Conservation (phyloP, 2,888 invertebrate species). For the Carabus problematicus region DNA sequence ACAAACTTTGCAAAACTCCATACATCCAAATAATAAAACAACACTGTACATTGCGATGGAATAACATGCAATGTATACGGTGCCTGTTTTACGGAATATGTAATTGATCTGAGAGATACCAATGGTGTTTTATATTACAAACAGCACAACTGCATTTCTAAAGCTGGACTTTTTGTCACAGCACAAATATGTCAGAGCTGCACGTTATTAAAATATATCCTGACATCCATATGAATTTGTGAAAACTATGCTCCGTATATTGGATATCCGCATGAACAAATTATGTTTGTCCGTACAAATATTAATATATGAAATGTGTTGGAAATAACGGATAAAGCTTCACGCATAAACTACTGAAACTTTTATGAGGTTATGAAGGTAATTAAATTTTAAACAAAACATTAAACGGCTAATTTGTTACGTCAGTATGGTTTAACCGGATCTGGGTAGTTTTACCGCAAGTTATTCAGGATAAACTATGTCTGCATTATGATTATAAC, state of each 20-base stretch:
- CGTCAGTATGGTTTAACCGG: no score
- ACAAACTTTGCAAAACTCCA: background rate
- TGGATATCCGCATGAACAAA: no score
- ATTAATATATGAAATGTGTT: background rate
- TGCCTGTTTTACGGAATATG: slow-evolving; percentile 8
- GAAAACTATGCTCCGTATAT: no score
- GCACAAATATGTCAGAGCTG: no score
- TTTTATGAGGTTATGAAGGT: slow-evolving; percentile 19
- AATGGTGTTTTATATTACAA: slow-evolving; percentile 16
- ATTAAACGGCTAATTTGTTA: background rate
- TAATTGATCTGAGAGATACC: no score
- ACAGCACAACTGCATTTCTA: slow-evolving; percentile 4
- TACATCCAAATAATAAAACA: background rate
- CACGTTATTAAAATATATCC: no score
- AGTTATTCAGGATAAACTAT: no score
- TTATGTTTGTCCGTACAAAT: no score
- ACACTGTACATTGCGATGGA: background rate
- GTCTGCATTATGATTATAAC: no score
- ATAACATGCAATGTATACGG: background rate
- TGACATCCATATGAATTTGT: no score
- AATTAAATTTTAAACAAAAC: slow-evolving; percentile 35
- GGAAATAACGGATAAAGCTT: background rate
- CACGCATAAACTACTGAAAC: slow-evolving; percentile 25
- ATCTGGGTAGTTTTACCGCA: no score
- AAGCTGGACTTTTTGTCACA: no score